Base-by-base conservation (phyloP, 2,888 invertebrate species). In the Phengaris arion region DNA sequence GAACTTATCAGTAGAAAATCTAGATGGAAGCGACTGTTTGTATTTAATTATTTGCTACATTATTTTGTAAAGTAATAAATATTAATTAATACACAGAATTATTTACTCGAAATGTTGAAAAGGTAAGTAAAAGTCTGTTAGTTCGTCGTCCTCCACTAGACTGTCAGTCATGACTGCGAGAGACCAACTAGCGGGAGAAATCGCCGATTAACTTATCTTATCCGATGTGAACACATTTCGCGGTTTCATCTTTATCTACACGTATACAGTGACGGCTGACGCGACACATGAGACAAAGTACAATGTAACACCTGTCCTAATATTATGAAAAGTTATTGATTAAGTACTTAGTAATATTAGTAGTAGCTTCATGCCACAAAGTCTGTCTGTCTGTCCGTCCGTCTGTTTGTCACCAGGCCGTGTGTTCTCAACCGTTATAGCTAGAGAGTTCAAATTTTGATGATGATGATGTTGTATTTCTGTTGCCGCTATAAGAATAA, bases 51-150 rank as follows among this genome's bases (percentile, higher is more conserved):
- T 12, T 15, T 35, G 10, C 12, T 13, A 12, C 64, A 15, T 13
- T 64, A 0, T 6, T 64, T 13, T 13, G 5, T 64, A 12, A 35
- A 9, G 64, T 64, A 64, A 64, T 52, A 52, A 4, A 52, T 48
- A 12, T 52, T 8, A 52, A 12, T 52, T 8, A 52, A 12, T 52
- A 52, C 35, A 35, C 35, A 64, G 35, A 64, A 64, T 45, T 12
- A 64, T 64, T 64, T 64, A 64, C 64, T 64, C 64, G 64, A 35
- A 64, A 64, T 64, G 64, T 64, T 64, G 64, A 45, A 64, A 64
- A 45, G 64, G 64, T 12, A 64, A 35, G 15, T 64, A 64, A 12
- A 64, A 64, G 12, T 64, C 64, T 12, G 64, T 64, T 12, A 35
- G 64, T 64, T 64, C 64, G 35, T 64, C 64, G 12, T 64, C 64